phyloP scores from a whole-genome alignment of 2,113 vertebrate species.

The Burhinus oedicnemus region DNA sequence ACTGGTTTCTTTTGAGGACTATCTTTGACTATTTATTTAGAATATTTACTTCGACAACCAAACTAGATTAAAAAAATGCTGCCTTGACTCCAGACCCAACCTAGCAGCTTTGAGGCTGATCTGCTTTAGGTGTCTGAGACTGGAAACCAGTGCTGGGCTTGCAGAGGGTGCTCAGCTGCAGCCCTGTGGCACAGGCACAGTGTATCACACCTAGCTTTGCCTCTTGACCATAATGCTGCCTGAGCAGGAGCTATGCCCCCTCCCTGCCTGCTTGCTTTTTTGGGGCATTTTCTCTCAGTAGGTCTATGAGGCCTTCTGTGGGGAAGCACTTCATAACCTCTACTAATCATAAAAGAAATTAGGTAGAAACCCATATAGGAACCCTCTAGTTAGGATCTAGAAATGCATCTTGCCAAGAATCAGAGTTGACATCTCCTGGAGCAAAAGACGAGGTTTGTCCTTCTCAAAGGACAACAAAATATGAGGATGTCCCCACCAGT shows the following conservation, averaged over 20 bases:
- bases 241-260: neutral
- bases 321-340: neutral
- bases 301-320: neutral
- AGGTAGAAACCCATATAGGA: neutral
- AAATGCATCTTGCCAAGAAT: neutral
- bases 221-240: fast-evolving
- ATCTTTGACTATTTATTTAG: neutral
- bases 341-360: neutral
- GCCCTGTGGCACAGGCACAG: neutral
- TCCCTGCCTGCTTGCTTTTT: neutral
- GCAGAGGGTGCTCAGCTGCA: neutral
- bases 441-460: neutral
- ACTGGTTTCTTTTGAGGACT: neutral
- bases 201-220: neutral
- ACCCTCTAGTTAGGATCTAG: neutral
- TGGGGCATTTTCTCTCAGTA: neutral
- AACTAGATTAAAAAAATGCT: neutral
- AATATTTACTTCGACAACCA: neutral
- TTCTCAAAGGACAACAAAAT: neutral
- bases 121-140: neutral
- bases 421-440: neutral
- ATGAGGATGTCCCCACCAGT: neutral
- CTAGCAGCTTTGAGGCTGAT: neutral
- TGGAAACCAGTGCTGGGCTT: neutral
- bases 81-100: neutral